phyloP scores from a whole-genome alignment of 2,797 vertebrate genomes.

The Sylvia borin region DNA sequence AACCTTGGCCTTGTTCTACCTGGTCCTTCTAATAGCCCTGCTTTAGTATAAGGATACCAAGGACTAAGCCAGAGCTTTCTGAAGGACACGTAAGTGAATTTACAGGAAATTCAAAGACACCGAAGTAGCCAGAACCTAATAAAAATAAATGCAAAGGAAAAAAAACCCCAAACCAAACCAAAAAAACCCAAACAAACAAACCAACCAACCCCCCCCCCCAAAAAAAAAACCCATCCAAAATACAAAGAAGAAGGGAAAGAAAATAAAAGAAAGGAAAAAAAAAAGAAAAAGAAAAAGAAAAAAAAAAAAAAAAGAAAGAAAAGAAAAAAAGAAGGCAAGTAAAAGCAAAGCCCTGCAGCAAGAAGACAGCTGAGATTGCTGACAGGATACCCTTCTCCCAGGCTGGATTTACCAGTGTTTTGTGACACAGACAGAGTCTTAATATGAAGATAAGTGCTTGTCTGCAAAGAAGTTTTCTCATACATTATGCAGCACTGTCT shows the following conservation, averaged over 20 bases:
- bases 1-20: not conserved
- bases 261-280: too few species aligned
- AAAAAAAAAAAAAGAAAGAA: fast-evolving
- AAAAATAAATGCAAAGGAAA: not conserved
- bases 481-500: not conserved
- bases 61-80: not conserved
- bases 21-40: not conserved
- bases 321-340: fast-evolving
- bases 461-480: not conserved
- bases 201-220: too few species aligned
- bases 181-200: too few species aligned
- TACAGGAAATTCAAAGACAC: not conserved
- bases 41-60: not conserved
- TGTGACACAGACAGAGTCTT: not conserved
- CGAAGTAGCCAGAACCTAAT: not conserved
- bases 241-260: too few species aligned
- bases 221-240: too few species aligned
- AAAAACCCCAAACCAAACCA: too few species aligned
- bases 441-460: not conserved
- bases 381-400: not conserved
- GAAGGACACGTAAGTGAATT: not conserved
- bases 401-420: not conserved
- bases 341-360: not conserved
- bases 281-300: fast-evolving
- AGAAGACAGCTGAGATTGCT: not conserved